phyloP scores from a whole-genome alignment of 2,888 invertebrate genomes.

The Acutogordius australiensis region DNA sequence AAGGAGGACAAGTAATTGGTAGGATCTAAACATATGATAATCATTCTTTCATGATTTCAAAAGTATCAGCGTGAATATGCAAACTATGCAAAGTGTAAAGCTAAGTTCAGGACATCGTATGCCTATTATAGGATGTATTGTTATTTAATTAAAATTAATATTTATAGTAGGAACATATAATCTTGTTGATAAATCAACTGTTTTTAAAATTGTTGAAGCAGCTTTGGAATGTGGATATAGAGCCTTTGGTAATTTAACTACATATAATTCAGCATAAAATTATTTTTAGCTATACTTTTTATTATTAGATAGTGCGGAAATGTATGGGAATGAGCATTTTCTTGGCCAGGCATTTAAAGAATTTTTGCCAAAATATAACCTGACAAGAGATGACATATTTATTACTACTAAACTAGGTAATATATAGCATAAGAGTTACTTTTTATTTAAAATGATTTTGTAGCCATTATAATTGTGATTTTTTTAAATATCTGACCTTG shows the following conservation, averaged over 20 bases:
- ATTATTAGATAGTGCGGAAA: conserved; percentile 42
- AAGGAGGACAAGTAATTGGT: too few relatives aligned
- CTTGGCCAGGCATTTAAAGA: conserved; percentile 36
- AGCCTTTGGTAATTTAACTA: not conserved
- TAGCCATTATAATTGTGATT: too few relatives aligned
- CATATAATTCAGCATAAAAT: not conserved
- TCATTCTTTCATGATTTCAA: too few relatives aligned
- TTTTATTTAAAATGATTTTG: too few relatives aligned
- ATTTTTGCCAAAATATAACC: conserved; percentile 36
- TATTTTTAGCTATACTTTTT: not conserved
- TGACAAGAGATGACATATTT: conserved; percentile 41
- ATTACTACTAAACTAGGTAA: conserved; percentile 43
- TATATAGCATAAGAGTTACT: too few relatives aligned
- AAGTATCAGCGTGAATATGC: too few relatives aligned
- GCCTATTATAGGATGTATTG: not conserved
- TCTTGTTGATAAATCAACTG: not conserved
- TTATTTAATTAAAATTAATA: not conserved
- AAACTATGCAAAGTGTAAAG: not conserved
- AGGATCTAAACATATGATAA: too few relatives aligned
- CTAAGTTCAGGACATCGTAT: not conserved
- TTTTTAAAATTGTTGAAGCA: not conserved
- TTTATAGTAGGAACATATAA: not conserved
- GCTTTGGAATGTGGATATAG: not conserved
- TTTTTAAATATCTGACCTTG: not conserved
- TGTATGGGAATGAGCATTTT: conserved; percentile 41